Evolutionary conservation across 1,140 invertebrate genomes (phyloP), one percentile per base, ranked within the genome.

Genomic region (Ceratina japonica): DNA sequence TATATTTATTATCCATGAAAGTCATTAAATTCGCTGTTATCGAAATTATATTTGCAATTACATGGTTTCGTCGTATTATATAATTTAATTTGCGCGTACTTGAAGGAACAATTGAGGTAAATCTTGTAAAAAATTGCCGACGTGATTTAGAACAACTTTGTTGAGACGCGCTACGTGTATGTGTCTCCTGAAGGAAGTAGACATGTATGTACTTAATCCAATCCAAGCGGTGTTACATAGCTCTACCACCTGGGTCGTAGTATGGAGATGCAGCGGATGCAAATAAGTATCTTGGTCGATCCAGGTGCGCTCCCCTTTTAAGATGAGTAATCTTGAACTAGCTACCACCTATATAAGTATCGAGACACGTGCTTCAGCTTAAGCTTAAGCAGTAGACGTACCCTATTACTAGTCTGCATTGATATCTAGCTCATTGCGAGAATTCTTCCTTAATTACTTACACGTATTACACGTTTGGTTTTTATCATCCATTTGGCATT

Each of bases 231-330:
- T 64, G 59, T 18, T 73, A 51, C 44, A 18, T 77, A 61, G 66
- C 79, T 70, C 31, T 70, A 74, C 75, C 58, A 59, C 69, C 69
- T 71, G 71, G 71, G 58, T 72, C 24, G 65, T 51, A 44, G 71
- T 49, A 83, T 56, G 20, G 61, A 77, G 82, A 71, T 84, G 64
- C 58, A 63, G 27, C 52, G 68, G 51, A 84, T 74, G 71, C 74
- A 85, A 81, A 85, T 81, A 84, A 85, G 83, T 65, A 84, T 81
- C 78, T 74, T 66, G 64, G 44, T 59, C 59, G 73, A 84, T 85
- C 83, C 82, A 85, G 82, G 74, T 81, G 79, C 22, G 74, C 61
- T 78, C 75, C 61, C 81, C 69, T 84, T 85, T 84, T 84, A 84
- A 81, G 82, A 81, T 81, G 82, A 69, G 74, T 31, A 80, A 85